Evolutionary conservation across 35 echinoderm and acorn worm genomes (phyloP), one percentile per base, ranked within the genome.

Genomic region (Holothuria glaberrima): DNA sequence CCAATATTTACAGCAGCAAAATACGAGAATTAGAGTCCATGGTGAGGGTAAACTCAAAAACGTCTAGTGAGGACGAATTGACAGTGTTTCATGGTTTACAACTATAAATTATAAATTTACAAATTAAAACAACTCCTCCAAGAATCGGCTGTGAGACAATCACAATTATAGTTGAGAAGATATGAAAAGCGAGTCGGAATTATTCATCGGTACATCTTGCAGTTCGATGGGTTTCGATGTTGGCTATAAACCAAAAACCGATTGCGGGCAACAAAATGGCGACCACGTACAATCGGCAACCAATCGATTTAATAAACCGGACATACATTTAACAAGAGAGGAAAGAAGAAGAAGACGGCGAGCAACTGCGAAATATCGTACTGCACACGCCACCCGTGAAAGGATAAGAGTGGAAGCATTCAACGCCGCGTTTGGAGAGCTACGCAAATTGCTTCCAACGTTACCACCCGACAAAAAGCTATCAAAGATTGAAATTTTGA

Each of bases 381-480:
- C 90, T 66, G 96, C 96, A 14, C 96, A 98, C 57, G 96, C 96
- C 5, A 97, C 95, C 21, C 68, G 96, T 12, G 96, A 98, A 58
- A 26, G 96, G 18, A 94, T 97, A 38, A 79, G 93, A 6, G 96
- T 94, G 0, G 96, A 94, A 68, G 96, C 96, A 19, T 98, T 98
- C 73, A 98, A 98, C 46, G 93, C 94, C 30, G 96, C 96, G 17
- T 98, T 92, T 48, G 90, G 90, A 6, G 96, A 98, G 35, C 76
- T 98, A 13, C 56, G 96, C 21, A 98, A 94, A 70, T 72, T 94
- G 17, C 62, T 98, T 30, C 96, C 93, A 0, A 98, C 96, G 16
- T 68, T 98, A 28, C 96, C 96, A 59, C 96, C 96, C 31, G 93
- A 94, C 50, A 98, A 98, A 30, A 98, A 98, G 48, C 70, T 97